Base-by-base conservation (phyloP, 2,888 invertebrate genomes). In the Carcina quercana region DNA sequence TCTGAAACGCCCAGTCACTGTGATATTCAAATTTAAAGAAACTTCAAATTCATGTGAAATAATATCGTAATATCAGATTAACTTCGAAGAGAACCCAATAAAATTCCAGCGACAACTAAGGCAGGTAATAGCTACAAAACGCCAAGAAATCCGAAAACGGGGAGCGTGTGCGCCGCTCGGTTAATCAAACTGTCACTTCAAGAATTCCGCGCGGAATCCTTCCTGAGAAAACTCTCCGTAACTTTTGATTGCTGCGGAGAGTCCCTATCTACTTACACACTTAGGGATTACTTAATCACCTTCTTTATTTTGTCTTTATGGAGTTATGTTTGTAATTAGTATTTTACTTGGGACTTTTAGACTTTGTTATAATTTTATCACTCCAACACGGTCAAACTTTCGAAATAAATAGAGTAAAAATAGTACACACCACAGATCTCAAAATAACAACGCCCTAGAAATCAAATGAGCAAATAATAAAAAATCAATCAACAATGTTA, bases 181-280 rank as follows among this genome's bases (percentile, higher is more conserved):
- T 82, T 83, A 83, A 83, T 83, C 82, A 83, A 83, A 83, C 80
- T 83, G 83, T 83, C 83, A 82, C 79, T 76, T 70, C 64, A 82
- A 82, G 83, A 83, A 83, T 83, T 76, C 79, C 75, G 63, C 66
- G 76, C 67, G 72, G 70, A 80, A 78, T 76, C 74, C 78, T 68
- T 60, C 61, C 65, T 65, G 64, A 72, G 79, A 75, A 79, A 76
- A 79, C 75, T 79, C 74, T 48, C 61, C 62, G 61, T 67, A 80
- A 80, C 79, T 80, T 80, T 76, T 80, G 80, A 80, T 80, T 80
- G 79, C 74, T 66, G 65, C 59, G 53, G 63, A 71, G 70, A 64
- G 70, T 71, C 61, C 63, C 65, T 66, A 72, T 62, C 66, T 71
- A 68, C 72, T 73, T 73, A 69, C 65, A 71, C 61, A 62, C 62